These are phyloP conservation scores for Crotophaga sulcirostris DNA, from an alignment of 2,113 vertebrate species.

Conservation along the genomic window DNA sequence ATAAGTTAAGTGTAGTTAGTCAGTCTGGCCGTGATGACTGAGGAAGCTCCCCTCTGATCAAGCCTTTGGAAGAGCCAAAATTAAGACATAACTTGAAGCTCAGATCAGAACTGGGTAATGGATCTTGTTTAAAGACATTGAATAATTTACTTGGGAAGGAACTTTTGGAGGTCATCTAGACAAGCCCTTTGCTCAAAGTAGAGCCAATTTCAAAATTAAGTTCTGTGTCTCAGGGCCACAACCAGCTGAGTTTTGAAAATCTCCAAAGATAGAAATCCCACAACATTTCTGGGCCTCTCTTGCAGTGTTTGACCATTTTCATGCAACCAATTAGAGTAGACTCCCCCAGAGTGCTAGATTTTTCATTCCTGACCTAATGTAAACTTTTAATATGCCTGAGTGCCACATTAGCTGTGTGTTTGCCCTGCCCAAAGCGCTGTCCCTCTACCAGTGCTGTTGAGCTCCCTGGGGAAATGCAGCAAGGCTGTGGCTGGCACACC, in stretches of 20 bases:
- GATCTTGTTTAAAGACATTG: not conserved
- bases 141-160: not conserved
- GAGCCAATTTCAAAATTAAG: not conserved
- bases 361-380: not conserved
- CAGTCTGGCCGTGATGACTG: not conserved
- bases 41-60: not conserved
- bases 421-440: accelerated
- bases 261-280: not conserved
- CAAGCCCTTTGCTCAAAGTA: not conserved
- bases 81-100: not conserved
- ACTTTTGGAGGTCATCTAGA: not conserved
- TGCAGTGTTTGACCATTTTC: not conserved
- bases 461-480: not conserved
- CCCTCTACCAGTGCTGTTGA: not conserved
- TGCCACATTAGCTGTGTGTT: accelerated
- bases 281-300: not conserved
- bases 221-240: not conserved
- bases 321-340: not conserved
- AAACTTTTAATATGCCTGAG: not conserved
- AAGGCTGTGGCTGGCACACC: not conserved
- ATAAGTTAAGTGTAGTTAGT: not conserved
- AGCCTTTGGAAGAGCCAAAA: not conserved
- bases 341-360: not conserved
- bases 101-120: accelerated
- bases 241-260: not conserved